Evolutionary conservation across 2,888 invertebrate genomes (phyloP), one percentile per base, ranked within the genome.

Genomic region (Tillus elongatus): DNA sequence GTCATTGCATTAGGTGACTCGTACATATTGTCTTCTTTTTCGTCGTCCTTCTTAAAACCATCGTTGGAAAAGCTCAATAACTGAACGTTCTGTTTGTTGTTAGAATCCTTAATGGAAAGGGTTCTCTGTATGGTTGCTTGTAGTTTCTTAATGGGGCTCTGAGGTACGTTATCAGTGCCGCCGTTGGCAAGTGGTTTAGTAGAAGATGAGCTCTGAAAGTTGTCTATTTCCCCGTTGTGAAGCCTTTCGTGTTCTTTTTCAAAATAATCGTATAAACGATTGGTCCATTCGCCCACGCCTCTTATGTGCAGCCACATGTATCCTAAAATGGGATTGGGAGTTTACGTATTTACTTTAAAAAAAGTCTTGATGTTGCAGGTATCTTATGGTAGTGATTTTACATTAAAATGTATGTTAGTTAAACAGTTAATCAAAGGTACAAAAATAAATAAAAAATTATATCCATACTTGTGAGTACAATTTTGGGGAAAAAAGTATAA

Each of bases 201-300:
- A 2, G 48, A 41, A n/a, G 46, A 40, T 19, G 46, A 57, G 32
- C 39, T 38, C 32, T 35, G 41, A 2, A 70, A 59, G 1, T 15
- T 19, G n/a, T 47, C 42, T 6, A 76, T 68, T 24, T 82, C 77
- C 1, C 76, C 75, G 3, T 74, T 75, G 45, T 85, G 83, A 0
- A 88, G 66, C 35, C 77, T 74, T 33, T 79, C 77, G 53, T 89
- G 87, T 53, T 90, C 85, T 34, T 69, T 72, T 58, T 90, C 89
- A 53, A 92, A 91, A 63, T 89, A 90, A 2, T 77, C 74, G 58
- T 89, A 84, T 1, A 93, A 68, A 1, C 84, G 74, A 60, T 88
- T 89, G 0, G 92, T 93, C 95, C 95, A 96, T 64, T 92, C 81
- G 1, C 95, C 95, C 2, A 90, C 90, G 0, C 84, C 91, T 44